Base-by-base conservation (phyloP, 2,888 invertebrate species). In the Slavum lentiscoides region DNA sequence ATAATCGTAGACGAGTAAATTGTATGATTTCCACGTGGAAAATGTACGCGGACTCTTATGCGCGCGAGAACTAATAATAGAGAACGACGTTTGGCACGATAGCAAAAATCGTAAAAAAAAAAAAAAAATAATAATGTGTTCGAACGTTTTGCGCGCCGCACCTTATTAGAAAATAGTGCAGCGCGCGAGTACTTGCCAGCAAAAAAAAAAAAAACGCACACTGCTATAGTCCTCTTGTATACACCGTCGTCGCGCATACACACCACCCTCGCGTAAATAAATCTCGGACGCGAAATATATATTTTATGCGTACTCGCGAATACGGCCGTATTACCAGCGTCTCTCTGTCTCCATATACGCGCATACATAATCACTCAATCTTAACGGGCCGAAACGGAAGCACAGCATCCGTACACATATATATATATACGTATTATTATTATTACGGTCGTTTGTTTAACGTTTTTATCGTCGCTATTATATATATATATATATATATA, bases 301-400 rank as follows among this genome's bases (percentile, higher is more conserved):
- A n/a, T n/a, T n/a, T 30, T 30, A 30, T 30, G n/a, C 4, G 30
- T 30, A 30, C 30, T 1, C 30, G 30, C 30, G 30, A 30, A 30
- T 30, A 30, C 30, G 30, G 30, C 30, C 30, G 30, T 30, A 30
- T 30, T 30, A 30, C 30, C 30, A 30, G 30, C 4, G 1, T 30
- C 30, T 1, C 30, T 30, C 30, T 30, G 2, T 30, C 30, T 30
- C 30, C 30, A 4, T 30, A 30, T 4, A 30, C 37, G 61, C n/a
- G 9, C 21, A 37, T 21, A 21, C 53, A 77, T 77, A 77, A 77
- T 77, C 77, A 77, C 77, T 77, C 77, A 77, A 77, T 77, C 77
- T 77, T 77, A 77, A 77, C 77, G 69, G 77, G 30, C 30, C 77
- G 11, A 70, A 77, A 77, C 69, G 77, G 77, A 66, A 66, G 7